Conservation (phyloP, 92 coral and sea anemone species). For the Heteractis magnifica region DNA sequence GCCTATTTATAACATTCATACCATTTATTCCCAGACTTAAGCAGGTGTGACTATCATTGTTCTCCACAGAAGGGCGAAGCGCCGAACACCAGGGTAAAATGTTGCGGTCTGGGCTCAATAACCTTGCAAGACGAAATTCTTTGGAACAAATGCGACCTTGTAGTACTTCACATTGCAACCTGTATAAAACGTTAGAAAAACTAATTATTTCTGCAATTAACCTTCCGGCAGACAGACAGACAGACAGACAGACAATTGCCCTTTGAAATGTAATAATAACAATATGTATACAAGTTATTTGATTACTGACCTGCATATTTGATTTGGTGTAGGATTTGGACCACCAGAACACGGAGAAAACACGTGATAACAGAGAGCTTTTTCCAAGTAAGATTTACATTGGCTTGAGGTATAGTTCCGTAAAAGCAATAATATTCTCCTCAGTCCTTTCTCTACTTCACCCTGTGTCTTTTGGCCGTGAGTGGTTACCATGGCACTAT, state of each 20-base stretch:
- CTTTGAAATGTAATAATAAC: too few relatives aligned
- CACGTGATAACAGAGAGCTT: conserved; percentile 79
- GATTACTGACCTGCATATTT: conserved; percentile 58
- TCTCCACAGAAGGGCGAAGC: conserved; percentile 34
- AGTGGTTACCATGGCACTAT: conserved; percentile 46
- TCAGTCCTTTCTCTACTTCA: conserved; percentile 55
- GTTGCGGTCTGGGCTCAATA: conserved; percentile 49
- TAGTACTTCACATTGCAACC: conserved; percentile 72
- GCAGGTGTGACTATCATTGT: conserved; percentile 48
- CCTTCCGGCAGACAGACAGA: too few relatives aligned
- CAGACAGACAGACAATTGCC: too few relatives aligned
- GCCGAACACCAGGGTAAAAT: conserved; percentile 68
- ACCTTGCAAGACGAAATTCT: conserved; percentile 66
- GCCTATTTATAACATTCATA: background rate
- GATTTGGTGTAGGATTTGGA: conserved; percentile 35
- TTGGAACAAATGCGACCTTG: conserved; percentile 80
- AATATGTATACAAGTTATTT: background rate
- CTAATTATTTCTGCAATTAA: too few relatives aligned
- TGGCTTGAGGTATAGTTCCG: conserved; percentile 49
- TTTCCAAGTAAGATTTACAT: conserved; percentile 60
- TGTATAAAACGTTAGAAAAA: background rate
- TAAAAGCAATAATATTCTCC: conserved; percentile 29
- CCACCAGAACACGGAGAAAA: conserved; percentile 73
- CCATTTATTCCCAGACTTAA: conserved; percentile 60
- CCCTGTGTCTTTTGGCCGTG: conserved; percentile 48